phyloP scores from a whole-genome alignment of 1,140 invertebrate genomes.

The Drosophila melanica region DNA sequence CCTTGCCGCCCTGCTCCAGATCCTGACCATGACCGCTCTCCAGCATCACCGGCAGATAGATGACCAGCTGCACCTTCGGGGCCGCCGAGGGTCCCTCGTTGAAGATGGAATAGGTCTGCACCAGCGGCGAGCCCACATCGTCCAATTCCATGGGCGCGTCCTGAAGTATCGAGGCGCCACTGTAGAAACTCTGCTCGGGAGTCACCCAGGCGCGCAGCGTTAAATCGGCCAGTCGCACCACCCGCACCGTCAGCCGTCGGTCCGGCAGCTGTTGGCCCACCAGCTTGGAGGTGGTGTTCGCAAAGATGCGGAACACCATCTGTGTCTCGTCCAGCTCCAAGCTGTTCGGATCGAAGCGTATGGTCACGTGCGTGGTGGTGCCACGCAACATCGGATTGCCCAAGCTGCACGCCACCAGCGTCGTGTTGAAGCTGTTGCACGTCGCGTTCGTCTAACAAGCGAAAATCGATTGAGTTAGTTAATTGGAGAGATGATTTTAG shows the following conservation, averaged over 20 bases:
- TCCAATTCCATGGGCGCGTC: constrained; percentile 92
- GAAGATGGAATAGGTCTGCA: constrained; percentile 93
- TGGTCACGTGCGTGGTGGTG: constrained; percentile 86
- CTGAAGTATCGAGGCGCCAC: constrained; percentile 90
- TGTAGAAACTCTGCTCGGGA: constrained; percentile 93
- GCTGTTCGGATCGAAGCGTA: constrained; percentile 92
- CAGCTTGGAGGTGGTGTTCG: constrained; percentile 94
- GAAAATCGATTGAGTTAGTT: neutral
- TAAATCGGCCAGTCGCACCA: constrained; percentile 93
- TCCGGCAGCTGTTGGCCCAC: constrained; percentile 85
- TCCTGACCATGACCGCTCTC: constrained; percentile 87
- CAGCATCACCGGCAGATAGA: constrained; percentile 96
- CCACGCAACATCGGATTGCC: constrained; percentile 93
- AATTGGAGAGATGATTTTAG: neutral
- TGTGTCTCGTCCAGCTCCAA: constrained; percentile 88
- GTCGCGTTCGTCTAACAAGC: constrained; percentile 84
- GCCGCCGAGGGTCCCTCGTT: constrained; percentile 95
- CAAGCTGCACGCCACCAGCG: constrained; percentile 90
- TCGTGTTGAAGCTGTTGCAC: constrained; percentile 90
- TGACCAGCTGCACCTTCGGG: constrained; percentile 89
- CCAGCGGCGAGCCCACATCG: constrained; percentile 93
- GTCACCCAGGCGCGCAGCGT: constrained; percentile 89
- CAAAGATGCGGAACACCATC: constrained; percentile 90
- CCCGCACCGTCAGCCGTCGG: constrained; percentile 86
- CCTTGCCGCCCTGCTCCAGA: constrained; percentile 84